Conservation (phyloP, 2,113 vertebrate species). For the Crotalus tigris region DNA sequence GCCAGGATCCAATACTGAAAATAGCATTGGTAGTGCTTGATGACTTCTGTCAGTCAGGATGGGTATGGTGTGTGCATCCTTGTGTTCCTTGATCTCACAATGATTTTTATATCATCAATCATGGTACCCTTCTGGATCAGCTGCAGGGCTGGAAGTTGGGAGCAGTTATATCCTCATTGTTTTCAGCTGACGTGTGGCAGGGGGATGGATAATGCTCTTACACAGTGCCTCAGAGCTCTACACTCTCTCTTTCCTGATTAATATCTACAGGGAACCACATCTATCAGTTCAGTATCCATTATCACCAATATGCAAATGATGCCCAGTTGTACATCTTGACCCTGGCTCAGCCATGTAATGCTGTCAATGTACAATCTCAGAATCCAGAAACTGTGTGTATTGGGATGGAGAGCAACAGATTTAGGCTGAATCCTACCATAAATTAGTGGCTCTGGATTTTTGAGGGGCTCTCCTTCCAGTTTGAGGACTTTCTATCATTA, state of each 20-base stretch:
- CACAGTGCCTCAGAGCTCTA: not conserved
- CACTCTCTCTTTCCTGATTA: not conserved
- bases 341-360: not conserved
- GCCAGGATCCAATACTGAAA: not conserved
- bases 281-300: not conserved
- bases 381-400: not conserved
- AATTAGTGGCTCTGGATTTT: not conserved
- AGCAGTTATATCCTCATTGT: not conserved
- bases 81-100: not conserved
- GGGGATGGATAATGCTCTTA: not conserved
- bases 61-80: not conserved
- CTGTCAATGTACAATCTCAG: not conserved
- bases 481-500: not conserved
- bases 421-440: not conserved
- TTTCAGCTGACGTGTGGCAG: not conserved
- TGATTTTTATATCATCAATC: not conserved
- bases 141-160: not conserved
- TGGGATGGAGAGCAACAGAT: not conserved
- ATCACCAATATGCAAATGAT: not conserved
- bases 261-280: not conserved
- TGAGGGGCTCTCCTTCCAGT: not conserved
- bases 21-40: not conserved
- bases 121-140: not conserved
- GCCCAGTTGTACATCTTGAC: not conserved
- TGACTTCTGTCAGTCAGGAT: not conserved